Conservation (phyloP, 1,140 invertebrate genomes). For the Anoplophora glabripennis region DNA sequence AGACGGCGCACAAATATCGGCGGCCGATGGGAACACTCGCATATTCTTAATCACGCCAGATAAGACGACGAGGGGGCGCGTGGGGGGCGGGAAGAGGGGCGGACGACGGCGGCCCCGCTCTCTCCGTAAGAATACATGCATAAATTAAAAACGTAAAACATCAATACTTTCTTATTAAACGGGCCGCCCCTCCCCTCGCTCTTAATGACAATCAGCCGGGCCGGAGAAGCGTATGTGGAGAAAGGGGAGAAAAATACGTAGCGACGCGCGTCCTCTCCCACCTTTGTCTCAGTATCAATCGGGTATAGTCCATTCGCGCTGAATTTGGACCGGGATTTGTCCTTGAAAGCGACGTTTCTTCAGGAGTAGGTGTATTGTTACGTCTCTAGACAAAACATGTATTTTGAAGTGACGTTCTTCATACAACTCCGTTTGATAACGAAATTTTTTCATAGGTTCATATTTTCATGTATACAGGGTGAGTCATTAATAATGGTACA, state of each 20-base stretch:
- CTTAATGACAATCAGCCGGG: constrained; percentile 48
- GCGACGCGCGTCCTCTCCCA: no score
- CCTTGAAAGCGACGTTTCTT: no score
- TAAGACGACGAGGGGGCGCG: constrained; percentile 15
- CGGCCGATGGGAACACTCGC: constrained; percentile 29
- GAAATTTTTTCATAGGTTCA: no score
- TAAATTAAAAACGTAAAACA: constrained; percentile 47
- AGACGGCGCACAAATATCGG: constrained; percentile 23
- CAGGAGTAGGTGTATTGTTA: no score
- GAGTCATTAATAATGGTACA: no score
- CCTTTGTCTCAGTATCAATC: no score
- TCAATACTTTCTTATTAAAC: constrained; percentile 52
- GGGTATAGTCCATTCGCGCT: no score
- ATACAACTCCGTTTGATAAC: no score
- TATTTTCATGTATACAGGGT: no score
- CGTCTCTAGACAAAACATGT: no score
- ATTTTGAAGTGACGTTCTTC: no score
- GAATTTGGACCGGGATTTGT: no score
- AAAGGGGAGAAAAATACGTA: constrained; percentile 18
- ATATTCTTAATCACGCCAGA: constrained; percentile 33
- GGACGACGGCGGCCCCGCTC: constrained; percentile 7
- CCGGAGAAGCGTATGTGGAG: constrained; percentile 10
- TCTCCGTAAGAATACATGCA: constrained; percentile 45
- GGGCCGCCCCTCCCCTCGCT: constrained; percentile 33
- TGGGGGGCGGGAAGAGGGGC: constrained; percentile 5